Base-by-base conservation (phyloP, 1,140 invertebrate species). In the Gryon sp. region DNA sequence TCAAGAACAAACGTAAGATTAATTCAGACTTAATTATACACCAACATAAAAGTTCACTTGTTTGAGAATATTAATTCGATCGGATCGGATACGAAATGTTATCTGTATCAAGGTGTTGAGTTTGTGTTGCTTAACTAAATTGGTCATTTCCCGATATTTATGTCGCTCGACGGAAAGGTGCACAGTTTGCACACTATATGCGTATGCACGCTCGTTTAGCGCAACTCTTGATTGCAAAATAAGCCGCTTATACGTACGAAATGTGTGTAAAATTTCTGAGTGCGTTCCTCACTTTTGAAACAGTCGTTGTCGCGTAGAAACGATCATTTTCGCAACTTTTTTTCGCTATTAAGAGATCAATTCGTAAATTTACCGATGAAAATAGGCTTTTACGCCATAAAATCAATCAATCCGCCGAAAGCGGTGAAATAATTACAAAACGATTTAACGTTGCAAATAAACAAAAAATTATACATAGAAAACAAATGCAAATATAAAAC, bases 151-250 rank as follows among this genome's bases (percentile, higher is more conserved):
- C 48, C 16, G 57, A 62, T 45, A 55, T 72, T 72, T 34, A 22
- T 55, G 57, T 63, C 52, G 22, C 20, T 46, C 15, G 15, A 43
- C 34, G 19, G 50, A 57, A 65, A 48, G 28, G 46, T 60, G 66
- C 48, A 32, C 50, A 16, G 30, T 72, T 53, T 59, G 36, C 38
- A 60, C 57, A 73, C 45, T 20, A 5, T 12, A 12, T 12, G 22
- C 12, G 50, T 32, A n/a, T n/a, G 45, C 52, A 65, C 57, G 63
- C 50, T 55, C 50, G 60, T 66, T 74, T 74, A n/a, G 60, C 60
- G 70, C 52, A 74, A 74, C 52, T 45, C n/a, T n/a, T 41, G 1
- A 57, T 74, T 74, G 53, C 59, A 59, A 65, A 74, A 74, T 40
- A 34, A 41, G 41, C 53, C 14, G 41, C 43, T 68, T n/a, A n/a